Evolutionary conservation across 92 coral and sea anemone genomes (phyloP).

Genomic region (Anthopleura xanthogrammica): DNA sequence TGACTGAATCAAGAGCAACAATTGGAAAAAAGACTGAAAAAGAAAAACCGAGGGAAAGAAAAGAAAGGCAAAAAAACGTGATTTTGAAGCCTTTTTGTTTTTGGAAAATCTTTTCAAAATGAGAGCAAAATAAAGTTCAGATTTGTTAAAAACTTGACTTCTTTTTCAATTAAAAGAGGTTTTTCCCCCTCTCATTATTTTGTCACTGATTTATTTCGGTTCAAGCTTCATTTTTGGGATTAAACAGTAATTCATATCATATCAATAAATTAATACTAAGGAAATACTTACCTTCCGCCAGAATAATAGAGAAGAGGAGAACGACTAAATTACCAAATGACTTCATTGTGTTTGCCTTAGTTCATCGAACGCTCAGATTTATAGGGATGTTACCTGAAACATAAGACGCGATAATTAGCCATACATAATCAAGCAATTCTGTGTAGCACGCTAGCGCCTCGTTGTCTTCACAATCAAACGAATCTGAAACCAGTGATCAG

Average conservation of each 20-base stretch:
- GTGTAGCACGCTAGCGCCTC: not conserved
- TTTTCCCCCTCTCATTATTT: no score
- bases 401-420: not conserved
- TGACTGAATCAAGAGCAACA: no score
- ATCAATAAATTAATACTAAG: not conserved
- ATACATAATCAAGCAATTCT: not conserved
- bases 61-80: no score
- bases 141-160: no score
- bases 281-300: not conserved
- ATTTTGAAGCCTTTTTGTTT: no score
- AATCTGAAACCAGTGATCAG: not conserved
- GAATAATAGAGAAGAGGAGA: not conserved
- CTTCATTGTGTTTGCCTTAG: constrained; percentile 2
- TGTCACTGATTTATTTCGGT: no score
- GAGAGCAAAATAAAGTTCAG: no score
- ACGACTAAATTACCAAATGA: not conserved
- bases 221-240: not conserved
- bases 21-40: no score
- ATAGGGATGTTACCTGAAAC: not conserved
- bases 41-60: no score
- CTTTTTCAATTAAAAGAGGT: no score
- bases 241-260: no score
- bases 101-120: no score
- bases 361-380: not conserved
- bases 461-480: not conserved